Percentiles rank a stretch among this genome's conserved stretches.
Evolutionary conservation across 2,797 vertebrate genomes (phyloP).

Genomic region (Manis crassicaudata): DNA sequence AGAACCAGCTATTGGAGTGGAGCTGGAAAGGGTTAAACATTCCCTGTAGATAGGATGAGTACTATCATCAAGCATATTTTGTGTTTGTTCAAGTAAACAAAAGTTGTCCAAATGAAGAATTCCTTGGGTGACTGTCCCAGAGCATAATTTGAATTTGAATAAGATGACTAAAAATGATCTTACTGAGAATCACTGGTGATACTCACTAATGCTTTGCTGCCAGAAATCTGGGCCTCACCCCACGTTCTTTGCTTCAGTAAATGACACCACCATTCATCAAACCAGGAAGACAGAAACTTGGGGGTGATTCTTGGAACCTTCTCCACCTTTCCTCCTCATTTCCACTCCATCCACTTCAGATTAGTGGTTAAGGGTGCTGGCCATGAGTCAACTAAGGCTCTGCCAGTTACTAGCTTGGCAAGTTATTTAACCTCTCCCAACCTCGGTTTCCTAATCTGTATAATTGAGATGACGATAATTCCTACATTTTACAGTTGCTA

Average conservation of each 20-base stretch:
- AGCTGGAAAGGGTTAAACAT: not conserved
- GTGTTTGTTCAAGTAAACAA: conserved; percentile 15
- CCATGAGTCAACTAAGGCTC: not conserved
- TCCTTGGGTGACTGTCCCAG: not conserved
- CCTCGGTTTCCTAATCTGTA: not conserved
- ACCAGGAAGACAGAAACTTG: not conserved
- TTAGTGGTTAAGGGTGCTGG: not conserved
- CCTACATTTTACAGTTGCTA: not conserved
- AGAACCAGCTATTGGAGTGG: not conserved
- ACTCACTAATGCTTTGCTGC: not conserved
- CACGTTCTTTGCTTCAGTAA: not conserved
- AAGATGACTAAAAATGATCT: not conserved
- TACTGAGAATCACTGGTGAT: not conserved
- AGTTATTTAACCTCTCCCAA: conserved; percentile 33
- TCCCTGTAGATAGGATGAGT: not conserved
- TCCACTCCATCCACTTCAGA: not conserved
- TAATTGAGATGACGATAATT: not conserved
- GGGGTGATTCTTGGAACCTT: not conserved
- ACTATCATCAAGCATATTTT: not conserved
- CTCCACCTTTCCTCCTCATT: not conserved
- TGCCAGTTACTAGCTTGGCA: not conserved
- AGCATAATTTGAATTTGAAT: not conserved
- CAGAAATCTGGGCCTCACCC: not conserved
- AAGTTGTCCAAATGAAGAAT: not conserved
- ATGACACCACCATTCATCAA: not conserved